Conservation (phyloP, 2,797 vertebrate genomes). For the Protosalanx chinensis region DNA sequence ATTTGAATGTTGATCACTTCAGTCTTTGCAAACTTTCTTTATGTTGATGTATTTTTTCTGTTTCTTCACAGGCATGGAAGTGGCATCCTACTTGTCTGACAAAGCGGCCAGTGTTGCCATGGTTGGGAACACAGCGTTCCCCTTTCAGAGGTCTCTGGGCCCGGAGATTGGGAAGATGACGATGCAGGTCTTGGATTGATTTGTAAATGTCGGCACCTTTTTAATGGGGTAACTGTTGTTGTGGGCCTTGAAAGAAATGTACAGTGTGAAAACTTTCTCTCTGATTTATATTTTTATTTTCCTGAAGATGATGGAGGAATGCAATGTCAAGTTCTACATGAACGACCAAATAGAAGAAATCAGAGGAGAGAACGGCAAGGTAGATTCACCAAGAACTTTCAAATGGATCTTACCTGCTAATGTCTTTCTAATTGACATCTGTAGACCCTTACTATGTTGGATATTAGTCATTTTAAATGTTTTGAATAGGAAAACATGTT, state of each 20-base stretch:
- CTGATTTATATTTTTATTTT: neutral
- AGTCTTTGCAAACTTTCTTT: neutral
- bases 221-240: neutral
- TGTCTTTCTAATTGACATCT: neutral
- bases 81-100: constrained; percentile 78
- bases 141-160: constrained; percentile 75
- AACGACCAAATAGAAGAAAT: constrained; percentile 72
- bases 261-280: neutral
- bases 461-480: neutral
- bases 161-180: constrained; percentile 75
- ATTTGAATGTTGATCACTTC: neutral
- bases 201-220: neutral
- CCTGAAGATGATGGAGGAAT: constrained; percentile 80
- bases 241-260: neutral
- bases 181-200: constrained; percentile 72
- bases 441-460: neutral
- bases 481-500: neutral
- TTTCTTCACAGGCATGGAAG: constrained; percentile 81
- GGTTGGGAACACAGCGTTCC: constrained; percentile 70
- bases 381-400: constrained; percentile 36
- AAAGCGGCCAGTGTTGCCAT: constrained; percentile 75
- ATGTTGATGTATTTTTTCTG: neutral
- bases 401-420: neutral
- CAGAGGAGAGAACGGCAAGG: constrained; percentile 75
- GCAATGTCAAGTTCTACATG: constrained; percentile 82